Evolutionary conservation across 2,797 vertebrate genomes (phyloP).

Genomic region (Dendrocincla tyrannina): DNA sequence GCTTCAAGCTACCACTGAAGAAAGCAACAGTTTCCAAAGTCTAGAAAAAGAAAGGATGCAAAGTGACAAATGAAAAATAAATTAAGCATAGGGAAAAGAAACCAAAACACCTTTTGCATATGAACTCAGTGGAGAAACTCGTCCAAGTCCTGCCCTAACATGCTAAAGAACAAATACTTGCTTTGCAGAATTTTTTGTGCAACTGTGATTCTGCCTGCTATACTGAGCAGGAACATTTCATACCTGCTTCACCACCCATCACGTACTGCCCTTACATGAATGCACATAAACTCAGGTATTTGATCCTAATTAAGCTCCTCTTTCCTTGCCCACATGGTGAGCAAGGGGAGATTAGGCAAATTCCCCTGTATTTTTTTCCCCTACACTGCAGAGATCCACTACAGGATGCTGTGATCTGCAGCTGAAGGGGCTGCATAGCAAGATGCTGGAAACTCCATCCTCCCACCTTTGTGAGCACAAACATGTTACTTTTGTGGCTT

Average conservation of each 20-base stretch:
- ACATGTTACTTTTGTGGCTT: not conserved
- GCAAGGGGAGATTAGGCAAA: not conserved
- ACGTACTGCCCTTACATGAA: not conserved
- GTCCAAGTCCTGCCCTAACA: not conserved
- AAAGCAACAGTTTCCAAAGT: not conserved
- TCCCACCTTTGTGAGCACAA: not conserved
- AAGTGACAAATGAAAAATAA: not conserved
- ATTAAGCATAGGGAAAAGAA: not conserved
- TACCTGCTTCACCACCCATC: not conserved
- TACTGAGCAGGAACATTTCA: not conserved
- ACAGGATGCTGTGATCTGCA: not conserved
- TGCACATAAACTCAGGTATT: not conserved
- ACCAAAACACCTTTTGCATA: not conserved
- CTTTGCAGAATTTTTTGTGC: not conserved
- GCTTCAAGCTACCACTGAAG: not conserved
- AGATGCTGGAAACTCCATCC: rapidly evolving
- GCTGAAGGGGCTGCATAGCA: not conserved
- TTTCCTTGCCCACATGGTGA: not conserved
- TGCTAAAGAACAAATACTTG: not conserved
- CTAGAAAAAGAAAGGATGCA: not conserved
- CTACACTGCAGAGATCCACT: not conserved
- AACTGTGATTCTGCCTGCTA: not conserved
- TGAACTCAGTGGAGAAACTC: not conserved
- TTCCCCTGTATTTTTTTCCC: not conserved
- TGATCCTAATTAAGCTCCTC: not conserved